Conservation (phyloP, 2,888 invertebrate species). For the Euclidia mi region DNA sequence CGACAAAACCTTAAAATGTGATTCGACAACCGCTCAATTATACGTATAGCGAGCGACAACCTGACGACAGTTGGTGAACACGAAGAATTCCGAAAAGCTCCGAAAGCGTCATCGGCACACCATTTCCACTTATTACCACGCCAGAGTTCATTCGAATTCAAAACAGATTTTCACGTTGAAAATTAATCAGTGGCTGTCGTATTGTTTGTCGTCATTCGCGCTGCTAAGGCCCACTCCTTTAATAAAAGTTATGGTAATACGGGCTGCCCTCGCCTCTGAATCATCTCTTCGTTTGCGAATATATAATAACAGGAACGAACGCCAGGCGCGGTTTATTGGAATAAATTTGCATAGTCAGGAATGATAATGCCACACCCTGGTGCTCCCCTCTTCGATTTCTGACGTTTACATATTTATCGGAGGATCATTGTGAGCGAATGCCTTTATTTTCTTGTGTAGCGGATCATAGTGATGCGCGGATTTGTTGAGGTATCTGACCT, state of each 20-base stretch:
- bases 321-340: constrained; percentile 86
- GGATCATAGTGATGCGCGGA: constrained; percentile 44
- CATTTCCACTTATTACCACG: constrained; percentile 31
- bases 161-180: constrained; percentile 84
- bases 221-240: constrained; percentile 82
- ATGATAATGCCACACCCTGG: constrained; percentile 78
- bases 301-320: constrained; percentile 86
- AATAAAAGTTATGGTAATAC: constrained; percentile 89
- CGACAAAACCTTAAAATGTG: constrained; percentile 32
- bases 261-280: constrained; percentile 80
- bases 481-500: background rate
- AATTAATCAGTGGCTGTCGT: constrained; percentile 83
- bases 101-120: constrained; percentile 25
- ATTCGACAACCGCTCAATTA: constrained; percentile 24
- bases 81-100: constrained; percentile 19
- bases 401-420: constrained; percentile 88
- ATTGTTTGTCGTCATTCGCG: constrained; percentile 80
- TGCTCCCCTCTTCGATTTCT: constrained; percentile 80
- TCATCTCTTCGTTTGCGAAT: constrained; percentile 89
- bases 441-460: constrained; percentile 61
- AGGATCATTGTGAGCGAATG: constrained; percentile 73
- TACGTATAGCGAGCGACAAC: constrained; percentile 5
- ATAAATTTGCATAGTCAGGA: constrained; percentile 88
- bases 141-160: constrained; percentile 78
- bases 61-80: constrained; percentile 12